phyloP scores from a whole-genome alignment of 2,797 vertebrate species.

The Cyprinella venusta region DNA sequence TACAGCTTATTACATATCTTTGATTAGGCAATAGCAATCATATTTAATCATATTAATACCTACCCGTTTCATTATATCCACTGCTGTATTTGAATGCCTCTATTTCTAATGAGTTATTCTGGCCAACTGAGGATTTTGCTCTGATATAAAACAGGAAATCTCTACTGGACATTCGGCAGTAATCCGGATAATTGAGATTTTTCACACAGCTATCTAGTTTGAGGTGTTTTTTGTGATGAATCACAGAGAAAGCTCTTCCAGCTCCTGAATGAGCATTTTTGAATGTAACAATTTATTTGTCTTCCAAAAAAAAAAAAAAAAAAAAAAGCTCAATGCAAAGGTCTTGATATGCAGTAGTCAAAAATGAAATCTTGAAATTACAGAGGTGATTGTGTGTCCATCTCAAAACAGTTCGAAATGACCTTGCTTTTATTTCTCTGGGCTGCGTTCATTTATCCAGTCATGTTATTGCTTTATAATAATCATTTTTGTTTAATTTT shows the following conservation, averaged over 20 bases:
- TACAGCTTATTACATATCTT: not conserved
- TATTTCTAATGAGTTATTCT: not conserved
- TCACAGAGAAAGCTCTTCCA: not conserved
- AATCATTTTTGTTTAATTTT: slow-evolving; percentile 31
- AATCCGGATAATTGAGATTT: not conserved
- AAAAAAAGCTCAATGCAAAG: not conserved
- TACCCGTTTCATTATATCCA: slow-evolving; percentile 13
- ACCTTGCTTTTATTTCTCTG: slow-evolving; percentile 17
- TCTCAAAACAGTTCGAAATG: not conserved
- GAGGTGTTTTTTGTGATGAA: not conserved
- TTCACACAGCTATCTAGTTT: not conserved
- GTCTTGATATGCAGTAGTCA: not conserved
- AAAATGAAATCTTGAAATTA: not conserved
- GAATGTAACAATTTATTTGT: not conserved
- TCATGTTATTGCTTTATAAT: slow-evolving; percentile 43
- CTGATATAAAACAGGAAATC: not conserved
- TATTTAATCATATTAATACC: slow-evolving; percentile 1
- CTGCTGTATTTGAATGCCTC: not conserved
- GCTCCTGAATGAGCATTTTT: slow-evolving; percentile 17
- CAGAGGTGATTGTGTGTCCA: not conserved
- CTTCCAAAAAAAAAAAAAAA: not conserved
- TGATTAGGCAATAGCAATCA: not conserved
- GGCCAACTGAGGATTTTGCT: not conserved
- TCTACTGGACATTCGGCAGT: not conserved
- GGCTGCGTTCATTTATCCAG: slow-evolving; percentile 25